These are phyloP conservation scores for Myodes glareolus DNA, from an alignment of 2,113 vertebrate species.

Conservation along the genomic window DNA sequence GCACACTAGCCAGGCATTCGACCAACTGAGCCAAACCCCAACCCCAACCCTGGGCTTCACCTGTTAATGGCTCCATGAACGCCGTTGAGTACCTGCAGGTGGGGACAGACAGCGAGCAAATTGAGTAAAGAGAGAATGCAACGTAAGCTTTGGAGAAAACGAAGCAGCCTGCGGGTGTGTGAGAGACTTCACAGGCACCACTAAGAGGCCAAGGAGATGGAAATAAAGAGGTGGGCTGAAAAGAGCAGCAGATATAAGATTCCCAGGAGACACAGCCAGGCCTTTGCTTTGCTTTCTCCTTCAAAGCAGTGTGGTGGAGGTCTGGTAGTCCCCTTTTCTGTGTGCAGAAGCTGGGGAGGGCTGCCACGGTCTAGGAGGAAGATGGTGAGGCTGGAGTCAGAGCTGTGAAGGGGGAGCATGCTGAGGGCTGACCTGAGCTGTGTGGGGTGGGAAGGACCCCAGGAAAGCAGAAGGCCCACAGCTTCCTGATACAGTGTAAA, in stretches of 20 bases:
- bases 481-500: too few relatives aligned
- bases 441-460: neutral
- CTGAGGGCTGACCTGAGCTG: neutral
- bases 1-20: neutral
- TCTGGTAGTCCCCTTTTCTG: neutral
- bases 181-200: neutral
- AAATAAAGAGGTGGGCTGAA: neutral
- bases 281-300: too few relatives aligned
- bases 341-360: neutral
- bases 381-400: neutral
- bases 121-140: neutral
- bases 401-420: neutral
- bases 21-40: neutral
- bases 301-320: neutral
- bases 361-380: neutral
- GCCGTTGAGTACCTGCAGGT: neutral
- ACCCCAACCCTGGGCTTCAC: too few relatives aligned
- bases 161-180: neutral
- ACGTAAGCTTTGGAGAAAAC: neutral
- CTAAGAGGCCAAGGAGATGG: neutral
- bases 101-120: neutral
- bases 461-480: neutral
- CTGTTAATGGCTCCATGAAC: neutral
- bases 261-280: too few relatives aligned
- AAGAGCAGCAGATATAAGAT: neutral